Evolutionary conservation across 2,888 invertebrate species (phyloP).

Genomic region (Agrilus biguttatus): DNA sequence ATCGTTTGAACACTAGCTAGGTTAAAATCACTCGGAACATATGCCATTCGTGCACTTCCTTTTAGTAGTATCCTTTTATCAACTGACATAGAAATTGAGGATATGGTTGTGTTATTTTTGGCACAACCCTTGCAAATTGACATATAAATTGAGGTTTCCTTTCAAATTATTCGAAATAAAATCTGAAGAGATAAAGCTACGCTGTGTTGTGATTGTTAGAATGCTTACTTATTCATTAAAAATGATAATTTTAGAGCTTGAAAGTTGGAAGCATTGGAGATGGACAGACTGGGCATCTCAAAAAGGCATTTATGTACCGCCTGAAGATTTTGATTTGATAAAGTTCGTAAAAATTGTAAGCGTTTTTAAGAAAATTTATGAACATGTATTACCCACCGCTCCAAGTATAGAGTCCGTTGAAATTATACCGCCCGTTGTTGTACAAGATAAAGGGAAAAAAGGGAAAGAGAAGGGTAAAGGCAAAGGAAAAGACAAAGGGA

Average conservation of each 20-base stretch:
- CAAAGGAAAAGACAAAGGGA: conserved; percentile 9
- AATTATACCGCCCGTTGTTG: conserved; percentile 8
- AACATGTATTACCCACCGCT: conserved; percentile 7
- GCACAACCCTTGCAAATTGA: too few relatives aligned
- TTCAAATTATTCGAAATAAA: too few relatives aligned
- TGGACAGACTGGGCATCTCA: conserved; percentile 33
- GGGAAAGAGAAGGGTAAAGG: conserved; percentile 7
- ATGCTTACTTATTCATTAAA: too few relatives aligned
- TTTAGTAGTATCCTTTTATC: too few relatives aligned
- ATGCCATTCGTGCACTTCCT: too few relatives aligned
- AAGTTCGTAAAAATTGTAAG: conserved; percentile 21
- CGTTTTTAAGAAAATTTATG: conserved; percentile 14
- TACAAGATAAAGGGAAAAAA: conserved; percentile 6
- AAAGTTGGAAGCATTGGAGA: conserved; percentile 31
- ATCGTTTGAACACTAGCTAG: too few relatives aligned
- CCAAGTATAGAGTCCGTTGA: conserved; percentile 10
- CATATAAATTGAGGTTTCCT: too few relatives aligned
- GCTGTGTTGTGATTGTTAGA: too few relatives aligned
- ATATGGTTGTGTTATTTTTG: too few relatives aligned
- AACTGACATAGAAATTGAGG: too few relatives aligned
- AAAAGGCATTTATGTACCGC: conserved; percentile 20
- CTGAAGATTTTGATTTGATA: conserved; percentile 14
- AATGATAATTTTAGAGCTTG: conserved; percentile 18
- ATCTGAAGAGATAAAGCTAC: too few relatives aligned
- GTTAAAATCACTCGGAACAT: too few relatives aligned